Base-by-base conservation (phyloP, 2,113 vertebrate species). In the Phrynosoma blainvillii region DNA sequence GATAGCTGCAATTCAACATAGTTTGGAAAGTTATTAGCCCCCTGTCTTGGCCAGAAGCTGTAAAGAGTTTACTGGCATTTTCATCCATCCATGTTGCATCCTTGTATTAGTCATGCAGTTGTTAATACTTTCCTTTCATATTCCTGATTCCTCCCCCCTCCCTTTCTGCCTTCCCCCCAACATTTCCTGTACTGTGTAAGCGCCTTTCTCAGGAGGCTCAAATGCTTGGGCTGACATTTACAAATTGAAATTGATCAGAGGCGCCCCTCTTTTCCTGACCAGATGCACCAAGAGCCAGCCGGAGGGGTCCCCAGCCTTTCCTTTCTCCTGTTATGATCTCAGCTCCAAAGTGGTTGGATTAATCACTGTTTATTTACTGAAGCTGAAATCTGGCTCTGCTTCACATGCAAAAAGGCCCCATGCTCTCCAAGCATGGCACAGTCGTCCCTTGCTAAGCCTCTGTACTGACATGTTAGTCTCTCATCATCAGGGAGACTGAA, bases 21-120 rank as follows among this genome's bases (percentile, higher is more conserved):
- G 90, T 94, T 92, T 75, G 82, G 84, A 88, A 94, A 93, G 94
- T 93, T 94, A 91, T 92, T 90, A 62, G 70, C 25, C 65, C 52
- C 18, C n/a, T 75, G 85, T 32, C 65, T 16, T 21, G 75, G 32
- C 89, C 40, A 32, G 47, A 79, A 88, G 66, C 74, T 86, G 54
- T 42, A 54, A 81, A 47, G 42, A 82, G 83, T 79, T 74, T 65
- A n/a, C 86, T 85, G 47, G 54, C 86, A 88, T 86, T 91, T 83
- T 70, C 75, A 42, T 23, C 16, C 8, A 0, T 79, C 54, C 13
- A 75, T 65, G 75, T 5, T 86, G 79, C 65, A 73, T 74, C 36
- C 80, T 78, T n/a, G 2, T 76, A 56, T 47, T 56, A 36, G 76
- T 71, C 77, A 86, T 54, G 87, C 83, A 90, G 86, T 92, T 91